Percentiles rank a stretch among this genome's conserved stretches.
These are phyloP conservation scores for Cichlasoma orientale DNA, from an alignment of 2,797 vertebrate genomes.

Conservation along the genomic window DNA sequence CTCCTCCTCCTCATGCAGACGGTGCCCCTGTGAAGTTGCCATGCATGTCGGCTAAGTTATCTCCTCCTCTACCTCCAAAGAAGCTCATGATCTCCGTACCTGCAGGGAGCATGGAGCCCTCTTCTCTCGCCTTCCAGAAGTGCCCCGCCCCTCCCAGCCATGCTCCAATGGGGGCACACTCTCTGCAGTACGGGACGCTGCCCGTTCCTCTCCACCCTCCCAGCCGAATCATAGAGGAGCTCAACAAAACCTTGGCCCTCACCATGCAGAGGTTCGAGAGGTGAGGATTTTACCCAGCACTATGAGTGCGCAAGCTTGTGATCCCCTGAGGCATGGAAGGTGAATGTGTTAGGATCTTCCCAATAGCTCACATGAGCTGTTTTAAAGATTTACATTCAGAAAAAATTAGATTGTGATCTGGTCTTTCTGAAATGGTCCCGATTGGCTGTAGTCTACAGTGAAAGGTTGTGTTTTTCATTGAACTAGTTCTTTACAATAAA, in stretches of 20 bases:
- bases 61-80: slow-evolving; percentile 98
- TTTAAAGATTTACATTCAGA: background rate
- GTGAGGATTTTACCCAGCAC: slow-evolving; percentile 79
- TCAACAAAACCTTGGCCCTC: slow-evolving; percentile 96
- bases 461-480: background rate
- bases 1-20: slow-evolving; percentile 72
- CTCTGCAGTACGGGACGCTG: slow-evolving; percentile 87
- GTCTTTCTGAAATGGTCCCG: background rate
- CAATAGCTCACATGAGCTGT: no score
- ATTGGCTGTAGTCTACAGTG: background rate
- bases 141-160: slow-evolving; percentile 85
- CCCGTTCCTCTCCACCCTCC: slow-evolving; percentile 87
- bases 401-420: background rate
- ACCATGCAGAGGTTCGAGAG: slow-evolving; percentile 99
- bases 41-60: slow-evolving; percentile 90
- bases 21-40: slow-evolving; percentile 91
- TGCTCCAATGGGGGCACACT: slow-evolving; percentile 82
- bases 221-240: slow-evolving; percentile 95
- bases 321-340: no score
- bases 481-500: background rate
- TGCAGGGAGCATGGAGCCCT: slow-evolving; percentile 87
- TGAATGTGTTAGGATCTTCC: no score
- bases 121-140: slow-evolving; percentile 89
- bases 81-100: slow-evolving; percentile 97
- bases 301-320: no score